Evolutionary conservation across 2,797 vertebrate species (phyloP), one percentile per base, ranked within the genome.

Genomic region (Melanotaenia parkinsoni): DNA sequence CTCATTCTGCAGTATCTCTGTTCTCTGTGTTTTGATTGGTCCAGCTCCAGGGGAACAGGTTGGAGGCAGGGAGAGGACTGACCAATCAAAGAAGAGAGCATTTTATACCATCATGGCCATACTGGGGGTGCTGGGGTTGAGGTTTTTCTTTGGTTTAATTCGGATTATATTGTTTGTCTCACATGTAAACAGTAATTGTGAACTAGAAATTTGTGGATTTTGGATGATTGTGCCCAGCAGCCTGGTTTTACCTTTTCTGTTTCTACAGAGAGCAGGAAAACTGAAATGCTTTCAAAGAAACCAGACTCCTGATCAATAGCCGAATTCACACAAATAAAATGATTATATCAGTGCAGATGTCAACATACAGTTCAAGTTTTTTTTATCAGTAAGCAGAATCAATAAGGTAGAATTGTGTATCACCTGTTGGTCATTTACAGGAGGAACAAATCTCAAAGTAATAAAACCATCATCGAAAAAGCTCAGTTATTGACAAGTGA

Each of bases 151-250:
- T 43, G 60, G 60, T 18, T 11, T 77, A 5, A 38, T 61, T 5
- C 71, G 74, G 74, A 38, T 13, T 3, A 38, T 2, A 13, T 38
- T 38, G 1, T 38, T 38, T 38, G 37, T 38, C 10, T 38, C 12
- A 38, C 13, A 38, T 12, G 1, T 1, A 38, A 38, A 13, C 10
- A 12, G 12, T 13, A 10, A 2, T 38, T 38, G 37, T 38, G 37
- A 38, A 13, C 10, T 38, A 12, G 37, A 13, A 11, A 13, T 38
- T 10, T 38, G 1, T 12, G 10, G 12, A 13, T 2, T 76, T 13
- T 70, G 74, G 67, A 70, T 70, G 47, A 76, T 70, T 20, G 18
- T 76, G 9, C 74, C 74, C 57, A 66, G 62, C 50, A 60, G 67
- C 1, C 57, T 76, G 57, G 67, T 76, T 14, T 38, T 70, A 61